Percentiles rank a stretch among this genome's conserved stretches.
These are phyloP conservation scores for Tetragonisca angustula DNA, from an alignment of 2,888 invertebrate species.

Conservation along the genomic window DNA sequence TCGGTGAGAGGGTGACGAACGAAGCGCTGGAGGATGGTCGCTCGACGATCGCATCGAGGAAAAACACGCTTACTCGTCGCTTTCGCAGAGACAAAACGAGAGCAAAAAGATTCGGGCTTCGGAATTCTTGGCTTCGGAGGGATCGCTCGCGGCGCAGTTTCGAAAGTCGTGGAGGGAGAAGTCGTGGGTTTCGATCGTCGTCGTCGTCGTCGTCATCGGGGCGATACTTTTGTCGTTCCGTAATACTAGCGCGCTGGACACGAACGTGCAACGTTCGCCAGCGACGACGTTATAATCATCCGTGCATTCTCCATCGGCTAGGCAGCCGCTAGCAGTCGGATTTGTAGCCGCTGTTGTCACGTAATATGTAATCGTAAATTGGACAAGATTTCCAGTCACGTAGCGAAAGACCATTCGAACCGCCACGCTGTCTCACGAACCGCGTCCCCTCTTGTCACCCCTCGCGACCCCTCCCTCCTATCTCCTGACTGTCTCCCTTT, in stretches of 20 bases:
- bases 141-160: constrained; percentile 29
- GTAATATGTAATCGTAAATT: constrained; percentile 79
- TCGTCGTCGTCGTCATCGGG: too few relatives aligned
- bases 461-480: constrained; percentile 16
- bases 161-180: not conserved
- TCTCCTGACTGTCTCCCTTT: not conserved
- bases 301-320: not conserved
- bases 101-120: constrained; percentile 1
- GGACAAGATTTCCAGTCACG: constrained; percentile 79
- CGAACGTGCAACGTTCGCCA: constrained; percentile 11
- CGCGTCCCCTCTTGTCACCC: constrained; percentile 67
- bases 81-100: constrained; percentile 14
- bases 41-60: not conserved
- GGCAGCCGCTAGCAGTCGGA: constrained; percentile 1
- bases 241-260: constrained; percentile 8
- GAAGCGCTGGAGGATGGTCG: not conserved
- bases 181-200: not conserved
- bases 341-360: constrained; percentile 66
- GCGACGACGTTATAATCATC: constrained; percentile 43
- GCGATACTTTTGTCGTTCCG: constrained; percentile 2
- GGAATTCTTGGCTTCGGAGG: constrained; percentile 8
- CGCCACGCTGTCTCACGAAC: constrained; percentile 68
- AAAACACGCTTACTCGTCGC: constrained; percentile 39
- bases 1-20: not conserved
- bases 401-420: constrained; percentile 75